Base-by-base conservation (phyloP, 1,140 invertebrate genomes). In the Pollicipes pollicipes region DNA sequence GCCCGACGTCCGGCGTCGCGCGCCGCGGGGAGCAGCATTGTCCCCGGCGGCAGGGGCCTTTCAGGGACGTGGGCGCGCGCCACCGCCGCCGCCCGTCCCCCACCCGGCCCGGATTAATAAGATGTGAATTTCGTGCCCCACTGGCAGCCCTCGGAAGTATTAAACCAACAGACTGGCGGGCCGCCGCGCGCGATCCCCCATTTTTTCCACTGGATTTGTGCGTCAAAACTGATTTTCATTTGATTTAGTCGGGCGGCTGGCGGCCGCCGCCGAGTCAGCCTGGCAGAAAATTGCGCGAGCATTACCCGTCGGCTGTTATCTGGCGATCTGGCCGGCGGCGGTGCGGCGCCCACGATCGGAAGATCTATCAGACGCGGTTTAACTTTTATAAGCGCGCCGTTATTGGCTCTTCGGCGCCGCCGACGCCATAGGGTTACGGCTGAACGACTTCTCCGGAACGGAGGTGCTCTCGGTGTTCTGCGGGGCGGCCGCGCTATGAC, bases 161-260 rank as follows among this genome's bases (percentile, higher is more conserved):
- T 58, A 58, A 58, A 58, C 45, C 45, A 58, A 58, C 45, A 58
- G 13, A 58, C 13, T 2, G 45, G 45, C 45, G 21, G 2, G 2
- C 10, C 10, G 45, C 45, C 10, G 45, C 45, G 45, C 6, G 13
- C 45, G 45, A 24, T 24, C 21, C 24, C 45, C 45, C 8, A 17
- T 58, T 58, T 58, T 58, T 58, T 58, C 45, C 45, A 58, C 45
- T 58, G 45, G 45, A 58, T 58, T 58, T 58, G 45, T 58, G 45
- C 45, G 45, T 58, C 45, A 58, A 58, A 58, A 58, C 45, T 58
- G 45, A 58, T 58, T 58, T 58, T 58, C 45, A 58, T 58, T 58
- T 58, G 45, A 58, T 58, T 58, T 21, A 58, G 45, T 58, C 45
- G 8, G 6, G 13, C 13, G 2, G 45, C 45, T 4, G 32, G 32